Evolutionary conservation across 2,888 invertebrate genomes (phyloP).

Genomic region (Ypsolopha sequella): DNA sequence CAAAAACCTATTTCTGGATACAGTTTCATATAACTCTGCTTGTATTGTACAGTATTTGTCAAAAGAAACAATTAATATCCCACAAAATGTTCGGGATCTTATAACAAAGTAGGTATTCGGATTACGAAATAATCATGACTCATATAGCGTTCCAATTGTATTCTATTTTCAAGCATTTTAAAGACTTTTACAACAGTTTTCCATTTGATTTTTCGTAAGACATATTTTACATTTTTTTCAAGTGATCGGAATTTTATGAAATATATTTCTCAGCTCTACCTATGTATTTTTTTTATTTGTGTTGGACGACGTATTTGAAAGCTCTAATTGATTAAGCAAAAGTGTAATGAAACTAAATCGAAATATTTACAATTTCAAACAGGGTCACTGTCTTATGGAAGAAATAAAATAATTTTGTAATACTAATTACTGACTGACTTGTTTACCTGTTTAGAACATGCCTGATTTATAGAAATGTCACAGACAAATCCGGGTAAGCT

Average conservation of each 20-base stretch:
- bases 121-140: neutral
- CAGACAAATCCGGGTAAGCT: conserved; percentile 27
- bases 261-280: neutral
- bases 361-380: neutral
- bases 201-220: neutral
- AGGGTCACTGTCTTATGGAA: neutral
- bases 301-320: no score
- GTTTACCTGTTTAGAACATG: neutral
- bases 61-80: neutral
- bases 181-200: neutral
- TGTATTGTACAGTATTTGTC: neutral
- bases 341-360: no score
- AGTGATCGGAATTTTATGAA: neutral
- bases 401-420: neutral
- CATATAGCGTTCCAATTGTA: neutral
- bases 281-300: no score
- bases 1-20: conserved; percentile 6
- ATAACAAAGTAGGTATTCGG: neutral
- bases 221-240: neutral
- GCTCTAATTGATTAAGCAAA: no score
- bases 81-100: no score
- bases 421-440: neutral
- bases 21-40: no score
- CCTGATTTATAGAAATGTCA: conserved; percentile 22
- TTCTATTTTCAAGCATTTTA: conserved; percentile 2